These are phyloP conservation scores for Erynnis tages DNA, from an alignment of 2,888 invertebrate genomes.

Conservation along the genomic window DNA sequence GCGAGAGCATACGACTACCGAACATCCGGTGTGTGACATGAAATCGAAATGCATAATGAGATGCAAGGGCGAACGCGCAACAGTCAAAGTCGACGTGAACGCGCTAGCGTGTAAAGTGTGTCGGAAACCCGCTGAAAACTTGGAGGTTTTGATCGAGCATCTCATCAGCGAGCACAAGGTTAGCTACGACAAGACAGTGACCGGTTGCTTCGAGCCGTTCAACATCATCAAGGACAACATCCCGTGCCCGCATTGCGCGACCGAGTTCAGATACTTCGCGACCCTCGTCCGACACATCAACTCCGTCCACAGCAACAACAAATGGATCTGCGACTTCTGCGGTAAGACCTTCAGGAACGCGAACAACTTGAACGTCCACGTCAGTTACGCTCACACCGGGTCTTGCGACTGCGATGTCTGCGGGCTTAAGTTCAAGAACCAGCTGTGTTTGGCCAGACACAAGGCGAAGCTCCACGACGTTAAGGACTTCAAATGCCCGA, in stretches of 20 bases:
- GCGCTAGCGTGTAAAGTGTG: conserved; percentile 59
- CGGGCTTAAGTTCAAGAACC: conserved; percentile 61
- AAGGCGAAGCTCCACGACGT: conserved; percentile 64
- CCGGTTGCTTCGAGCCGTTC: conserved; percentile 61
- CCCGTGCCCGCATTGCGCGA: conserved; percentile 60
- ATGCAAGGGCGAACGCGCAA: conserved; percentile 64
- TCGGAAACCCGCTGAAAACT: conserved; percentile 43
- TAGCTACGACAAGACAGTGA: conserved; percentile 58
- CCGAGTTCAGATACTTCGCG: conserved; percentile 62
- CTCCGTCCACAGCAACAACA: conserved; percentile 64
- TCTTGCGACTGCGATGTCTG: conserved; percentile 61
- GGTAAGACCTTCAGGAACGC: conserved; percentile 62
- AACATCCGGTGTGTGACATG: conserved; percentile 63
- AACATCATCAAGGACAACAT: conserved; percentile 63
- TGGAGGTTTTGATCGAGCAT: conserved; percentile 62
- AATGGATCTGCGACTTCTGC: conserved; percentile 68
- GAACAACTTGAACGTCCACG: conserved; percentile 61
- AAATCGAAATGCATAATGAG: conserved; percentile 62
- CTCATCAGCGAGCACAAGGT: conserved; percentile 57
- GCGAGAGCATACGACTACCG: conserved; percentile 51
- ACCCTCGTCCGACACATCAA: conserved; percentile 64
- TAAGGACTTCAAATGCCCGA: conserved; percentile 65
- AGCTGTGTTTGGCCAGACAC: conserved; percentile 62
- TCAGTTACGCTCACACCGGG: conserved; percentile 61
- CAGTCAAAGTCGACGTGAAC: conserved; percentile 63